phyloP scores from a whole-genome alignment of 2,888 invertebrate genomes.

The Habroteleia sp. region DNA sequence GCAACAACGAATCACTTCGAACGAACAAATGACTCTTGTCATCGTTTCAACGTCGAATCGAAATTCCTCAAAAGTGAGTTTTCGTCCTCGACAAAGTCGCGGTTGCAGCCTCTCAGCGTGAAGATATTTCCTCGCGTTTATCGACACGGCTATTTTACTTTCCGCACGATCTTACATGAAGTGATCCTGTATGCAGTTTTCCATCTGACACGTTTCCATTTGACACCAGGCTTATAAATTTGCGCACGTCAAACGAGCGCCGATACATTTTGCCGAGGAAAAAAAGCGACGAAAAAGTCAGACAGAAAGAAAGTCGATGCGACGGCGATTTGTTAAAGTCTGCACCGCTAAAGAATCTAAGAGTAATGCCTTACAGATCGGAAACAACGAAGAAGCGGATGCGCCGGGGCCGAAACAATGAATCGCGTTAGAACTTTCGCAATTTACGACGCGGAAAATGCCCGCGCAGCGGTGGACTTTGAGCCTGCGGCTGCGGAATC shows the following conservation, averaged over 20 bases:
- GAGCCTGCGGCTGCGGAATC: slow-evolving; percentile 30
- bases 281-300: slow-evolving; percentile 14
- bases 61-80: slow-evolving; percentile 29
- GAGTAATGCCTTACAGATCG: slow-evolving; percentile 68
- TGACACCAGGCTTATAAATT: slow-evolving; percentile 10
- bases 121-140: slow-evolving; percentile 47
- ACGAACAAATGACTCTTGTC: slow-evolving; percentile 45
- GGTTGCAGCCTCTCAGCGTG: slow-evolving; percentile 22
- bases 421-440: slow-evolving; percentile 72
- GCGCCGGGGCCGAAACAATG: slow-evolving; percentile 63
- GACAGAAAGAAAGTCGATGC: no score
- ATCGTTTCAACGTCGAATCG: slow-evolving; percentile 29
- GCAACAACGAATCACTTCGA: slow-evolving; percentile 32
- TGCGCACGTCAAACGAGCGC: slow-evolving; percentile 14
- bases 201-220: slow-evolving; percentile 21
- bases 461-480: slow-evolving; percentile 52
- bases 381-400: slow-evolving; percentile 70
- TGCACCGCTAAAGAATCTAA: slow-evolving; percentile 40
- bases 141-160: slow-evolving; percentile 31
- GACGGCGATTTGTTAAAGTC: slow-evolving; percentile 46
- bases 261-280: slow-evolving; percentile 25
- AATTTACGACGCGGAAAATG: slow-evolving; percentile 75
- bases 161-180: slow-evolving; percentile 40
- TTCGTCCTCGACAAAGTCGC: slow-evolving; percentile 31
- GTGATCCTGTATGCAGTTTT: slow-evolving; percentile 17